These are phyloP conservation scores for Troides oblongomaculatus DNA, from an alignment of 2,888 invertebrate species.

Conservation along the genomic window DNA sequence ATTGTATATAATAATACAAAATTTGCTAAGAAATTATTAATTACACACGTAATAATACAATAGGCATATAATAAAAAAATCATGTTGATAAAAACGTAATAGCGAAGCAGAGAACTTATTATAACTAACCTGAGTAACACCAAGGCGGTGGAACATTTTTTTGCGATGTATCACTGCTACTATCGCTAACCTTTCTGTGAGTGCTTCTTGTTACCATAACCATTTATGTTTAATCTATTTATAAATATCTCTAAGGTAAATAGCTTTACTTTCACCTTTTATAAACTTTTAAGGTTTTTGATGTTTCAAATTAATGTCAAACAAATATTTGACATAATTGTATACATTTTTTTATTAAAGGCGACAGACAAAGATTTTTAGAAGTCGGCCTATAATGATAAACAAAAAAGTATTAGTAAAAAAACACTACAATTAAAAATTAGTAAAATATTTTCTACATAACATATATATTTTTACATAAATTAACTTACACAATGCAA, in stretches of 20 bases:
- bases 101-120: not conserved
- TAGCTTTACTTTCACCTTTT: not conserved
- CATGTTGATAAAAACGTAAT: too few species aligned
- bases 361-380: not conserved
- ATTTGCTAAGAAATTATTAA: too few species aligned
- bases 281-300: not conserved
- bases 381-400: not conserved
- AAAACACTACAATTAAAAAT: too few species aligned
- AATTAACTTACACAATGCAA: too few species aligned
- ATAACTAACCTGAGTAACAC: slow-evolving; percentile 55
- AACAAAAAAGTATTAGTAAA: too few species aligned
- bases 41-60: too few species aligned
- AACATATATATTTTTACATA: too few species aligned
- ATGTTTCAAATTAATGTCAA: slow-evolving; percentile 5
- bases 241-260: not conserved
- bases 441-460: too few species aligned
- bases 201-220: slow-evolving; percentile 53
- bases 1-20: too few species aligned
- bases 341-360: not conserved
- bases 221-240: slow-evolving; percentile 39
- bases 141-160: slow-evolving; percentile 57
- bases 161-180: slow-evolving; percentile 49
- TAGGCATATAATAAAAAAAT: too few species aligned
- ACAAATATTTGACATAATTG: not conserved
- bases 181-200: slow-evolving; percentile 47